Conservation (phyloP, 2,113 vertebrate genomes). For the Vombatus ursinus region DNA sequence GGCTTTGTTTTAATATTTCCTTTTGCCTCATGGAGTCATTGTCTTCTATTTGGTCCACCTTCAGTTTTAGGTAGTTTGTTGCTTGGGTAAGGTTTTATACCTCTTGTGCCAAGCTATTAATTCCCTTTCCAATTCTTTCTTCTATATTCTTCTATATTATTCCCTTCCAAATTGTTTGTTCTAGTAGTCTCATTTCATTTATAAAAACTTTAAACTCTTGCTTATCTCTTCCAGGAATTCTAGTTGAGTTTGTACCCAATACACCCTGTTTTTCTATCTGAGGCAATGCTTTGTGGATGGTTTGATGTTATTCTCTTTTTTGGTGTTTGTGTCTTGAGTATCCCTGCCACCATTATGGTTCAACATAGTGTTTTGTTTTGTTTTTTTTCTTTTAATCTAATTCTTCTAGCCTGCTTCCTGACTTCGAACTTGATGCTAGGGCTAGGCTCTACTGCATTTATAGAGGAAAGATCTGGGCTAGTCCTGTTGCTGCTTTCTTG, state of each 20-base stretch:
- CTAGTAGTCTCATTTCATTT: neutral
- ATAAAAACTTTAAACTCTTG: neutral
- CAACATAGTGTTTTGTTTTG: neutral
- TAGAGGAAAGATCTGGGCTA: neutral
- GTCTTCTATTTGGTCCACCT: neutral
- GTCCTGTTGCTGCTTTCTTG: neutral
- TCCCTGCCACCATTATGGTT: neutral
- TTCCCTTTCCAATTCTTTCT: neutral
- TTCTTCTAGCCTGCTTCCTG: neutral
- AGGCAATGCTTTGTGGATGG: neutral
- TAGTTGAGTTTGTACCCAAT: neutral
- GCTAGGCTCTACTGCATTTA: neutral
- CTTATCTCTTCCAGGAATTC: neutral
- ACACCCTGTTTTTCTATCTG: neutral
- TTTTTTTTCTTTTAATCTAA: neutral
- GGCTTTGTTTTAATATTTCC: neutral
- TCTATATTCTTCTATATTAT: neutral
- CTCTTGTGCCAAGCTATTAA: neutral
- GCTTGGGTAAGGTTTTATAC: neutral
- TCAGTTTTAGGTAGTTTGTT: neutral
- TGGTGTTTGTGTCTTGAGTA: neutral
- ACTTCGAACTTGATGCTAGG: neutral
- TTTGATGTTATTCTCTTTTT: neutral
- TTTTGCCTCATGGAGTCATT: neutral
- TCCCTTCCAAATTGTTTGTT: neutral